A percentile compares a stretch with the other conserved stretches of the same genome.
phyloP scores from a whole-genome alignment of 2,888 invertebrate genomes.

The Apeira syringaria region DNA sequence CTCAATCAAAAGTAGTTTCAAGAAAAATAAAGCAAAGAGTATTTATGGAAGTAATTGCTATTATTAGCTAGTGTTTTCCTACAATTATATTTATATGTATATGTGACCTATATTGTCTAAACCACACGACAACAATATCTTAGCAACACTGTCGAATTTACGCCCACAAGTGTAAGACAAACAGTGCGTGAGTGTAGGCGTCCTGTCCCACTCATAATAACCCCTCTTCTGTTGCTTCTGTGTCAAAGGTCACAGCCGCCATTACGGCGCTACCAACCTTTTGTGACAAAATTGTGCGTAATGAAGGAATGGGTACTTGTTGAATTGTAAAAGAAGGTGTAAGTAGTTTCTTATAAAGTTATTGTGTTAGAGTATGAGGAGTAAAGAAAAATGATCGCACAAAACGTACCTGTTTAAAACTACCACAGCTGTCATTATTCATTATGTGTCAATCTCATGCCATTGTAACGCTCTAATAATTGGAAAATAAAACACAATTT shows the following conservation, averaged over 20 bases:
- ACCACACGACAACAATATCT: conserved; percentile 6
- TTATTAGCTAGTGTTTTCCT: too few relatives aligned
- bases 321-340: conserved; percentile 4
- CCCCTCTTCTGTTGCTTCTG: conserved; percentile 6
- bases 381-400: not conserved
- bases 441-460: too few relatives aligned
- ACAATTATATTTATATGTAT: too few relatives aligned
- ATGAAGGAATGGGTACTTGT: conserved; percentile 13
- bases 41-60: too few relatives aligned
- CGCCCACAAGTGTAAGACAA: conserved; percentile 12
- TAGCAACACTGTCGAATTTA: not conserved
- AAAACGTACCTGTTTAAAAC: too few relatives aligned
- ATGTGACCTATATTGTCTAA: too few relatives aligned
- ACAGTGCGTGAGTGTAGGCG: conserved; percentile 10
- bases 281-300: conserved; percentile 17
- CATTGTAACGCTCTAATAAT: too few relatives aligned
- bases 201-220: conserved; percentile 11
- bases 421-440: too few relatives aligned
- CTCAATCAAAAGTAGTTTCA: too few relatives aligned
- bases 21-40: too few relatives aligned
- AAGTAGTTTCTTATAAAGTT: too few relatives aligned
- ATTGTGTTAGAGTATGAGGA: conserved; percentile 2
- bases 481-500: too few relatives aligned
- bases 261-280: conserved; percentile 13
- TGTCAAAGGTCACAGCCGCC: conserved; percentile 17